Evolutionary conservation across 2,888 invertebrate genomes (phyloP), one percentile per base, ranked within the genome.

Genomic region (Platycnemis pennipes): DNA sequence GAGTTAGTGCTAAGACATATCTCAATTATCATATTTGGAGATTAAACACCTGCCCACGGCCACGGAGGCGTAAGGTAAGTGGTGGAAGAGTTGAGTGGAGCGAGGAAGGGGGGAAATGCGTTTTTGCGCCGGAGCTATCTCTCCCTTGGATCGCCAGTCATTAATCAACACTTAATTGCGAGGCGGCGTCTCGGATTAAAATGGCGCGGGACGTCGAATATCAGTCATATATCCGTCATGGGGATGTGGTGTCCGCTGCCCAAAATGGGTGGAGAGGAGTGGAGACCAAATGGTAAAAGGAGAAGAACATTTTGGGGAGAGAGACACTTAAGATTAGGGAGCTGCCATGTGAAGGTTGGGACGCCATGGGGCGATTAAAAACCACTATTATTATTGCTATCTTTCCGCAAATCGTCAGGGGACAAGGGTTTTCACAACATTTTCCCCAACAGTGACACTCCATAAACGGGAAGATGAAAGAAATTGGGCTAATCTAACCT

Each of bases 111-210:
- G 37, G 37, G 37, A 26, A 37, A 77, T 77, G 19, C 89, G 42
- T 56, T 89, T 89, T 89, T 89, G 42, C 89, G 56, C 89, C 56
- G 37, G 13, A n/a, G 89, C 11, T 26, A 89, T 89, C 42, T 37
- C 31, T 13, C 89, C 19, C 89, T 42, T 77, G 77, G 26, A 77
- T 77, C 77, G 31, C 77, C 56, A 46, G 87, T n/a, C 53, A 89
- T 89, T 89, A 53, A 56, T 56, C 87, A 87, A 45, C 45, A 22
- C 56, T 42, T 89, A 89, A 89, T 89, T 89, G 89, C 89, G 56
- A 89, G 42, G 49, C n/a, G 53, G 46, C 53, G n/a, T n/a, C 88
- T 26, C 2, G 31, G 89, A 89, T 89, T 87, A 87, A 26, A 87
- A 87, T 87, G 26, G 87, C 46, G 45, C 31, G 77, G 77, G 87